Percentiles rank a stretch among this genome's conserved stretches.
These are phyloP conservation scores for Drosophila yakuba DNA, from an alignment of 1,140 invertebrate genomes.

Conservation along the genomic window DNA sequence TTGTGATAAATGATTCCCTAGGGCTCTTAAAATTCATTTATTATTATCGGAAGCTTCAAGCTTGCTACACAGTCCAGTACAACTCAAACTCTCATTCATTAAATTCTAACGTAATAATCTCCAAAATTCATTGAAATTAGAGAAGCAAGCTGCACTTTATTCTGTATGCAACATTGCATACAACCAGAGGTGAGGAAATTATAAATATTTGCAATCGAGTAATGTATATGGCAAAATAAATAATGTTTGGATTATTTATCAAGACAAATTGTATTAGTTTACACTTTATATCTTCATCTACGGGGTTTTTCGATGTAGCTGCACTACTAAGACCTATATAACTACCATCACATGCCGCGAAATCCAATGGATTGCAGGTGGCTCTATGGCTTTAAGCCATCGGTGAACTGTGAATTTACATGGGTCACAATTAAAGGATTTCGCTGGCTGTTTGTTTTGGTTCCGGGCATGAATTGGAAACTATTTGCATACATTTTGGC, in stretches of 20 bases:
- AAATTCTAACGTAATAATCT: neutral
- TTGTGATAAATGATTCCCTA: constrained; percentile 28
- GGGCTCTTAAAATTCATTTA: neutral
- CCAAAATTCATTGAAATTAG: neutral
- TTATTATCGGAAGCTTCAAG: constrained; percentile 3
- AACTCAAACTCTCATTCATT: neutral
- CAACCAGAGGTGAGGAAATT: no score
- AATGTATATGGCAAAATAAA: neutral
- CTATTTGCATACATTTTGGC: constrained; percentile 63
- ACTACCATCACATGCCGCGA: no score
- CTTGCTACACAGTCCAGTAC: neutral
- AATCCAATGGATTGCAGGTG: constrained; percentile 1
- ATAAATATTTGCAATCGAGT: no score
- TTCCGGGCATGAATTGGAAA: constrained; percentile 19
- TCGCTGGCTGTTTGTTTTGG: constrained; percentile 13
- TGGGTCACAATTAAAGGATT: constrained; percentile 35
- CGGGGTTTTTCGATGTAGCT: neutral
- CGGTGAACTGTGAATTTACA: constrained; percentile 32
- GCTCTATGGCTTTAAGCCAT: constrained; percentile 26
- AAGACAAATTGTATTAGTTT: no score
- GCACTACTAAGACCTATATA: neutral
- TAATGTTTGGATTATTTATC: no score
- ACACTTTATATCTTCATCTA: no score
- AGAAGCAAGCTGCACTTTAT: constrained; percentile 2
- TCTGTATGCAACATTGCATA: neutral